Percentiles rank a stretch among this genome's conserved stretches.
Evolutionary conservation across 2,113 vertebrate genomes (phyloP).

Genomic region (Notiomystis cincta): DNA sequence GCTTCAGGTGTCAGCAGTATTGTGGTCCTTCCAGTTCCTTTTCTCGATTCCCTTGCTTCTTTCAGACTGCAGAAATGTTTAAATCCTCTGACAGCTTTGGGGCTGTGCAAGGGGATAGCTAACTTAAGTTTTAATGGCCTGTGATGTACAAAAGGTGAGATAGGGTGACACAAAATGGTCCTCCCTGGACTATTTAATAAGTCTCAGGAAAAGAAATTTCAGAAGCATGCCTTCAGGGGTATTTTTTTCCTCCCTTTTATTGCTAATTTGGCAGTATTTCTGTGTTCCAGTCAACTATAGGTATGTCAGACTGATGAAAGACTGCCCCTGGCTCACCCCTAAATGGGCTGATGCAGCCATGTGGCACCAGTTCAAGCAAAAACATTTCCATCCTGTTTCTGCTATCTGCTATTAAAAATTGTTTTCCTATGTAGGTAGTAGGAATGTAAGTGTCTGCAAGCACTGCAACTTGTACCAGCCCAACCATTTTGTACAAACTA

Average conservation of each 20-base stretch:
- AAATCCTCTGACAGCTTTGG: not conserved
- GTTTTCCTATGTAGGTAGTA: not conserved
- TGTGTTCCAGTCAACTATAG: not conserved
- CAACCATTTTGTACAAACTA: conserved; percentile 1
- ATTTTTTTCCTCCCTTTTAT: not conserved
- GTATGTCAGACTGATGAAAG: not conserved
- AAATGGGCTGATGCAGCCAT: not conserved
- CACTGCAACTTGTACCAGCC: not conserved
- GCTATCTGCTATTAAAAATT: conserved; percentile 12
- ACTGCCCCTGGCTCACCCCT: not conserved
- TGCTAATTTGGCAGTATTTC: not conserved
- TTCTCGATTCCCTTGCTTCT: not conserved
- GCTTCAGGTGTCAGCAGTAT: not conserved
- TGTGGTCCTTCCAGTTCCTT: not conserved
- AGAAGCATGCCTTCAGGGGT: not conserved
- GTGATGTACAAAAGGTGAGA: not conserved
- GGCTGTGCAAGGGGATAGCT: not conserved
- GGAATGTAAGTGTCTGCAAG: not conserved
- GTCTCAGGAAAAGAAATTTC: not conserved
- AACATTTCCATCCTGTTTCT: not conserved
- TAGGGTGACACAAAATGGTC: not conserved
- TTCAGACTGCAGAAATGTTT: not conserved
- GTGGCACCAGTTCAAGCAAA: not conserved
- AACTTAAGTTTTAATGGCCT: not conserved
- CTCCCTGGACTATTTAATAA: not conserved